These are phyloP conservation scores for Elysia chlorotica DNA, from an alignment of 1,140 invertebrate genomes.

Conservation along the genomic window DNA sequence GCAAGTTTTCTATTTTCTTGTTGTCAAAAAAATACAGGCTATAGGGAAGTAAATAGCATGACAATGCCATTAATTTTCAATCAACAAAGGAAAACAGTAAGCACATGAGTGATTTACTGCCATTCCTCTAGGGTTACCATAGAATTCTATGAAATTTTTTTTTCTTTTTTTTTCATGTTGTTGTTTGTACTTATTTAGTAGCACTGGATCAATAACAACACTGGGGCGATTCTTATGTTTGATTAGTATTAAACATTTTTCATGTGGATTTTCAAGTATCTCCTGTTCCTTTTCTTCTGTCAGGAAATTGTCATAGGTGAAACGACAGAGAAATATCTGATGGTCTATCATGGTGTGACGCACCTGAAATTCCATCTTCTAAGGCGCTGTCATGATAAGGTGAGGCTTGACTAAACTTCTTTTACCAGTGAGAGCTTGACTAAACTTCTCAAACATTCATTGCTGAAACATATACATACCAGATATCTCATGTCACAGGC, in stretches of 20 bases:
- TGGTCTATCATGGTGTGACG: constrained; percentile 6
- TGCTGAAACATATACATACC: too few relatives aligned
- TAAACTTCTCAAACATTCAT: too few relatives aligned
- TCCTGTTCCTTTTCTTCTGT: background rate
- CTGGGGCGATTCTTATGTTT: background rate
- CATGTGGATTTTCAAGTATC: background rate
- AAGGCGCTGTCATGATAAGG: constrained; percentile 17
- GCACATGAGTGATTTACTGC: background rate
- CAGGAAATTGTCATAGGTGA: constrained; percentile 13
- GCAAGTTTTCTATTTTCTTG: too few relatives aligned
- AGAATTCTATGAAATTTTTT: background rate
- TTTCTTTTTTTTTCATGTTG: background rate
- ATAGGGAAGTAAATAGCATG: too few relatives aligned
- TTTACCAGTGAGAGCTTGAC: too few relatives aligned
- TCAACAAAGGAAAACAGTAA: too few relatives aligned
- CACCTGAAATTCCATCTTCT: constrained; percentile 6
- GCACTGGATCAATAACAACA: background rate
- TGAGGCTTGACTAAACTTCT: too few relatives aligned
- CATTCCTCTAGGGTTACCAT: background rate
- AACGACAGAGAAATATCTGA: constrained; percentile 12
- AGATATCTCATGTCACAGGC: too few relatives aligned
- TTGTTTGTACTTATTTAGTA: background rate
- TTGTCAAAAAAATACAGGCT: too few relatives aligned
- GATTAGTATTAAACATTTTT: background rate
- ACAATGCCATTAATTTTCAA: too few relatives aligned